Base-by-base conservation (phyloP, 2,888 invertebrate species). In the Pandemis heparana region DNA sequence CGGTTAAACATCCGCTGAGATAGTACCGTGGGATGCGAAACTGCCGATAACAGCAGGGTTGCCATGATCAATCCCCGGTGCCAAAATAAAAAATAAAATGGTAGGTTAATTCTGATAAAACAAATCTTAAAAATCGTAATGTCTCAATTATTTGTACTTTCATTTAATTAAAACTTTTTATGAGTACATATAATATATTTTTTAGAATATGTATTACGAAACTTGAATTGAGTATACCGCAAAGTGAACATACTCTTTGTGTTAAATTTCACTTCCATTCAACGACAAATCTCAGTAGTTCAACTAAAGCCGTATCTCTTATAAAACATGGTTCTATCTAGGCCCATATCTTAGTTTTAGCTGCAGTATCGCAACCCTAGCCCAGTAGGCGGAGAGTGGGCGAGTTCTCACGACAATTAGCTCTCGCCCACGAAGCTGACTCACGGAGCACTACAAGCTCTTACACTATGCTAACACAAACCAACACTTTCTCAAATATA, bases 331-430 rank as follows among this genome's bases (percentile, higher is more conserved):
- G 43, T n/a, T 48, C 14, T n/a, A 48, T 18, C 53, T 8, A 18
- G 53, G 18, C 9, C 53, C 18, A 18, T 53, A 16, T 18, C n/a
- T 5, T 53, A 12, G 43, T 43, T 4, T 43, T 6, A n/a, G n/a
- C 18, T 38, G 14, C n/a, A 39, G n/a, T 12, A 14, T 14, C 59
- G 38, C 60, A 65, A n/a, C 64, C 48, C 63, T 60, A 63, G 39
- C 41, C 48, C 75, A 60, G 79, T 77, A 82, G 79, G 80, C 79
- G 81, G 56, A 12, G 64, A 75, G 74, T 77, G 78, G 71, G 80
- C 75, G 76, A 82, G 86, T 93, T 94, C 93, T 89, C 93, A 94
- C 93, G 92, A 88, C 87, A 91, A 93, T 94, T 92, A 92, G 81
- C 84, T 82, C 81, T 81, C 83, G 75, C 79, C 75, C 76, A 46